Conservation (phyloP, 2,797 vertebrate species). For the Phrynocephalus vlangalii region DNA sequence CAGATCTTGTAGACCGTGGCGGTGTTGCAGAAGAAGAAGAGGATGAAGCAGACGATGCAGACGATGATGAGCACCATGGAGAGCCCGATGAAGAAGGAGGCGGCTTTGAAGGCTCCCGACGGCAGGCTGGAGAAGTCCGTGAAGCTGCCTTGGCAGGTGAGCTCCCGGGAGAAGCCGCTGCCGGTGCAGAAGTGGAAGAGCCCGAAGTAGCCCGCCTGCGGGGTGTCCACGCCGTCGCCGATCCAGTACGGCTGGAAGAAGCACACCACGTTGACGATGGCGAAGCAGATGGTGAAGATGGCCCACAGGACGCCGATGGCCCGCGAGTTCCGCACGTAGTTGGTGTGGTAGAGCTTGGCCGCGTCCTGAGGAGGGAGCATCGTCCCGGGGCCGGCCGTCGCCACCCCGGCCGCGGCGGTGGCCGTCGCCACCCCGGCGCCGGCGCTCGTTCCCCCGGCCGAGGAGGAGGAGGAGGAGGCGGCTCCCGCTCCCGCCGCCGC, state of each 20-base stretch:
- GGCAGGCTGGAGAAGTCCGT: slow-evolving; percentile 93
- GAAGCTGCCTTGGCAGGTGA: slow-evolving; percentile 93
- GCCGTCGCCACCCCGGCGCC: neutral
- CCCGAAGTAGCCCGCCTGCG: slow-evolving; percentile 96
- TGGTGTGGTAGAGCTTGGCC: slow-evolving; percentile 94
- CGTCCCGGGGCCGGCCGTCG: slow-evolving; percentile 1
- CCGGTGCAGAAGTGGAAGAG: slow-evolving; percentile 96
- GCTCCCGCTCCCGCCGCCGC: neutral
- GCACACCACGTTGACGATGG: slow-evolving; percentile 94
- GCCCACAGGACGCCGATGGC: slow-evolving; percentile 96
- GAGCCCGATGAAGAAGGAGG: slow-evolving; percentile 95
- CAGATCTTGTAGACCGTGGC: slow-evolving; percentile 98
- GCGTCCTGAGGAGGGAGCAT: slow-evolving; percentile 96
- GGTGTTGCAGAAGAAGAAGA: slow-evolving; percentile 98
- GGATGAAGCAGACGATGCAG: slow-evolving; percentile 93
- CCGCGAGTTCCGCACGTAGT: slow-evolving; percentile 95
- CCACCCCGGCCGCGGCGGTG: no score
- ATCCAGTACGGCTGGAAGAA: slow-evolving; percentile 99
- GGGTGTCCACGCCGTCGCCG: slow-evolving; percentile 94
- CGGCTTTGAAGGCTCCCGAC: slow-evolving; percentile 94
- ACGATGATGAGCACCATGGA: slow-evolving; percentile 95
- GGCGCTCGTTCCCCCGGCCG: neutral
- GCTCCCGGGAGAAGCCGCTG: slow-evolving; percentile 88
- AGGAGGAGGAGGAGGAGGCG: neutral
- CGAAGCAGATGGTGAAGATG: slow-evolving; percentile 97